These are phyloP conservation scores for Pangasianodon hypophthalmus DNA, from an alignment of 2,113 vertebrate species.

Conservation along the genomic window DNA sequence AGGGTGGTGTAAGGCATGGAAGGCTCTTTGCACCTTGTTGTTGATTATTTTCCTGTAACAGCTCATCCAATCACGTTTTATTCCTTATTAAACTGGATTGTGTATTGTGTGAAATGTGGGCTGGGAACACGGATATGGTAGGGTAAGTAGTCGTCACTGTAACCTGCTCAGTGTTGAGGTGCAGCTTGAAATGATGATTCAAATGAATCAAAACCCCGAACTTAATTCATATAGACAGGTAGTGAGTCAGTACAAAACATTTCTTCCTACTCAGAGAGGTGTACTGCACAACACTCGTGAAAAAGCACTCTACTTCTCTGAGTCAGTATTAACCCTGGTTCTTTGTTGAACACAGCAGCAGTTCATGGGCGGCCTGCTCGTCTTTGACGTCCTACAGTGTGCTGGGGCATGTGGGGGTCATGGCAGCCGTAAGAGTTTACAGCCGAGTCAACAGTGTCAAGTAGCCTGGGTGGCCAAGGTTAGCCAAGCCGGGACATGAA, in stretches of 20 bases:
- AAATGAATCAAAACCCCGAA: neutral
- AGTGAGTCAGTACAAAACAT: neutral
- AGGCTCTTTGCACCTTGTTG: neutral
- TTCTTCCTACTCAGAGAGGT: slow-evolving; percentile 38
- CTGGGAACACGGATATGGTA: neutral
- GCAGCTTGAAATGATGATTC: neutral
- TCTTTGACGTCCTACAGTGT: slow-evolving; percentile 42
- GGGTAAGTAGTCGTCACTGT: neutral
- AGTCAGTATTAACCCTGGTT: neutral
- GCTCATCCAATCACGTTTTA: neutral
- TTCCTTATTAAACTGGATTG: neutral
- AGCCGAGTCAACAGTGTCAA: slow-evolving; percentile 71
- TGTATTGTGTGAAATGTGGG: neutral
- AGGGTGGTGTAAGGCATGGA: neutral
- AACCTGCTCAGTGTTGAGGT: neutral
- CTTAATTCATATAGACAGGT: neutral
- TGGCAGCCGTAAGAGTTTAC: slow-evolving; percentile 70
- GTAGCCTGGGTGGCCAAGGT: slow-evolving; percentile 63
- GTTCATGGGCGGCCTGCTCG: slow-evolving; percentile 9
- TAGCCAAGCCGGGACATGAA: slow-evolving; percentile 19
- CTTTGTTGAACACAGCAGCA: slow-evolving; percentile 26
- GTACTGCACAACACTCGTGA: slow-evolving; percentile 66
- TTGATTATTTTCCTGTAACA: neutral
- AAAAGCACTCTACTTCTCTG: slow-evolving; percentile 62
- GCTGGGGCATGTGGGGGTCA: slow-evolving; percentile 63